Conservation (phyloP, 2,888 invertebrate genomes). For the Eupithecia pulchellata region DNA sequence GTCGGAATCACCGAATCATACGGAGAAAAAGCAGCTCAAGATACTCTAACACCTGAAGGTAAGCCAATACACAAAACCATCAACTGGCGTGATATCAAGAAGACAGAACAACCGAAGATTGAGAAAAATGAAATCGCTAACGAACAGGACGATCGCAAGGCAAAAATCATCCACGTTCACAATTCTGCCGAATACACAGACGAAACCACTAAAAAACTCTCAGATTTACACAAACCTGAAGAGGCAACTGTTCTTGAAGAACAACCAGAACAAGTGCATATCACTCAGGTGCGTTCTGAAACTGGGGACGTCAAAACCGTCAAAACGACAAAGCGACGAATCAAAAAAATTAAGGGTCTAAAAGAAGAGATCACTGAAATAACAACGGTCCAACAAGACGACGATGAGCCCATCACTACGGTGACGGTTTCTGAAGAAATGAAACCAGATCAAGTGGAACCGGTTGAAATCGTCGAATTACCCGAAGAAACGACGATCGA, state of each 20-base stretch:
- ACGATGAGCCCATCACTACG: too few species aligned
- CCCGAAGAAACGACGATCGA: too few species aligned
- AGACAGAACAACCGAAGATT: constrained; percentile 56
- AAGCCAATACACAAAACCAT: constrained; percentile 53
- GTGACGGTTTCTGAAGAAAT: too few species aligned
- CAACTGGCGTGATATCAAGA: constrained; percentile 46
- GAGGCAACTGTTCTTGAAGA: constrained; percentile 36
- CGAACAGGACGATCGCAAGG: constrained; percentile 58
- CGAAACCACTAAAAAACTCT: too few species aligned
- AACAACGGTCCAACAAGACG: too few species aligned
- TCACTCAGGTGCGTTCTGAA: too few species aligned
- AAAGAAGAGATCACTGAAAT: too few species aligned
- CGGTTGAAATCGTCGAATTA: too few species aligned
- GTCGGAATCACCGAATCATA: constrained; percentile 51
- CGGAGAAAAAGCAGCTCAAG: constrained; percentile 45
- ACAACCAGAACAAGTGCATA: constrained; percentile 58
- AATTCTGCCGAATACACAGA: constrained; percentile 49
- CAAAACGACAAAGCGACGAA: too few species aligned
- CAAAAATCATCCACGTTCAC: constrained; percentile 58
- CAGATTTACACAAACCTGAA: constrained; percentile 24
- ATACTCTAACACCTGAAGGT: constrained; percentile 48
- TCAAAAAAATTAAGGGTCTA: too few species aligned
- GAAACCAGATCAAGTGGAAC: too few species aligned
- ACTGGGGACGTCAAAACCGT: too few species aligned
- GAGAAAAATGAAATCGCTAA: constrained; percentile 51